These are phyloP conservation scores for Brachypodius melanocephalos DNA, from an alignment of 2,113 vertebrate genomes.

Conservation along the genomic window DNA sequence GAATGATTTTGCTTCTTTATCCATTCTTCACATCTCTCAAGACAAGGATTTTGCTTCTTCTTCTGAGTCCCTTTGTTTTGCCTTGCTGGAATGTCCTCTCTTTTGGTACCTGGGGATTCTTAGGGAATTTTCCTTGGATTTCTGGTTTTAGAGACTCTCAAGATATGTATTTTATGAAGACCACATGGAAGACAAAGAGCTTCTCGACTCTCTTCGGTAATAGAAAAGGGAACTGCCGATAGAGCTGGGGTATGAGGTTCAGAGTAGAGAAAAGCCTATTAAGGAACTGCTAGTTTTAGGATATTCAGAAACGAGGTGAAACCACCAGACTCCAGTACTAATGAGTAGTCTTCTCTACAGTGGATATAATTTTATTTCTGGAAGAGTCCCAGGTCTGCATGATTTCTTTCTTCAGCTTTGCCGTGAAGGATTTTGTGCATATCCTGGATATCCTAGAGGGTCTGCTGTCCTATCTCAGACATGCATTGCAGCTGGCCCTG, in stretches of 20 bases:
- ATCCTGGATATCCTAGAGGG: not conserved
- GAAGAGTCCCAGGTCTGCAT: not conserved
- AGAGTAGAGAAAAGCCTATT: not conserved
- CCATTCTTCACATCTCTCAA: not conserved
- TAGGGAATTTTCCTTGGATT: not conserved
- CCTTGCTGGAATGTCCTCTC: not conserved
- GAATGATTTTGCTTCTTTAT: not conserved
- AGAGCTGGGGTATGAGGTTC: not conserved
- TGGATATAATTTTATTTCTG: not conserved
- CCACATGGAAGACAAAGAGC: rapidly evolving
- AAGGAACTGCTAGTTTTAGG: not conserved
- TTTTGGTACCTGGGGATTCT: not conserved
- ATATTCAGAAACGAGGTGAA: not conserved
- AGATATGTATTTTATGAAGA: not conserved
- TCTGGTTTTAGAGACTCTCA: not conserved
- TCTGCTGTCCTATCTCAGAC: not conserved
- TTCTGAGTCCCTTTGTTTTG: not conserved
- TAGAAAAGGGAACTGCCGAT: not conserved
- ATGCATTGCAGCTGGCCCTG: not conserved
- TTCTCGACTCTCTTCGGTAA: not conserved
- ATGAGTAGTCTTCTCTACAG: not conserved
- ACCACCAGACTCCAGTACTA: not conserved
- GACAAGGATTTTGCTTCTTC: not conserved
- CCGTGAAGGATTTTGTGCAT: not conserved
- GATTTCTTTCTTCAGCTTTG: not conserved